Conservation (phyloP, 2,113 vertebrate species). For the Pseudorhombus dupliciocellatus region DNA sequence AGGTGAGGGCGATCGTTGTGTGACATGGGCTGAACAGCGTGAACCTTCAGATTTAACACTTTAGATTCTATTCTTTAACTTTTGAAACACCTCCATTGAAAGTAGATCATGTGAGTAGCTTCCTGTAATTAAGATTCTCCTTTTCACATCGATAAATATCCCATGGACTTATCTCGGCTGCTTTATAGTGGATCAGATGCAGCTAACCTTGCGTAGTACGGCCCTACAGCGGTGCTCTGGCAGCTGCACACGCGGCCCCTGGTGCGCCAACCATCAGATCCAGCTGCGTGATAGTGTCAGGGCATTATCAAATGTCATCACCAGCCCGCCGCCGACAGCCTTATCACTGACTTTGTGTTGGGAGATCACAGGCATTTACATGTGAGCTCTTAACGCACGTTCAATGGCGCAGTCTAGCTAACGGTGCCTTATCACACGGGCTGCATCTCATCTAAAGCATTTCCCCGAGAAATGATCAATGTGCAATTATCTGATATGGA, state of each 20-base stretch:
- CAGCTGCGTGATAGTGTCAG: slow-evolving; percentile 75
- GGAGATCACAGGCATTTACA: slow-evolving; percentile 75
- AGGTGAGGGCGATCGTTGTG: slow-evolving; percentile 61
- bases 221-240: slow-evolving; percentile 50
- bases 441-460: slow-evolving; percentile 77
- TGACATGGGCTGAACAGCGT: neutral
- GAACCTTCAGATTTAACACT: neutral
- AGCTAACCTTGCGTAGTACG: slow-evolving; percentile 53
- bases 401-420: slow-evolving; percentile 68
- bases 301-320: slow-evolving; percentile 80
- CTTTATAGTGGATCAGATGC: slow-evolving; percentile 69
- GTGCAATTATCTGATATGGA: slow-evolving; percentile 81
- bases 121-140: slow-evolving; percentile 40
- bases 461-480: slow-evolving; percentile 80
- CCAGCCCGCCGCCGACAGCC: slow-evolving; percentile 68
- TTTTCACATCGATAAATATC: slow-evolving; percentile 47
- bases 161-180: slow-evolving; percentile 61
- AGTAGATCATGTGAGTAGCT: neutral
- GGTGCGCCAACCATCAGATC: slow-evolving; percentile 74
- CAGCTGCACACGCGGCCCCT: slow-evolving; percentile 75
- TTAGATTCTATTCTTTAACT: slow-evolving; percentile 9
- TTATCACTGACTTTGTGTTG: slow-evolving; percentile 64
- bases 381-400: slow-evolving; percentile 61
- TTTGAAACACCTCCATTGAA: slow-evolving; percentile 1
- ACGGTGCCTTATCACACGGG: slow-evolving; percentile 71